Base-by-base conservation (phyloP, 2,797 vertebrate species). In the Scomberomorus guttatus region DNA sequence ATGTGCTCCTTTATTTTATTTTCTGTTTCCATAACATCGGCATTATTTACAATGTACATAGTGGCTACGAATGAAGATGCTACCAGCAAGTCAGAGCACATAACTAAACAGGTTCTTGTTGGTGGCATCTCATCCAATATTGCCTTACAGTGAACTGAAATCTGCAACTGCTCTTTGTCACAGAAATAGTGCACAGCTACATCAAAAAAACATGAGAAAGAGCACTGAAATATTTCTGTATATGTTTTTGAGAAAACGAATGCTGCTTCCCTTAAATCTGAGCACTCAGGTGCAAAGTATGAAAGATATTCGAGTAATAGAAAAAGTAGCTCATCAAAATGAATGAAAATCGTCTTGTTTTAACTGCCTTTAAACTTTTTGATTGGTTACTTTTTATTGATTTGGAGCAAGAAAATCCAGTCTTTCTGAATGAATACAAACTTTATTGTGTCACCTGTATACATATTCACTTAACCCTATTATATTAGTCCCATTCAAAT, bases 21-120 rank as follows among this genome's bases (percentile, higher is more conserved):
- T 29, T 27, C 48, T 15, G 57, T n/a, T 59, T 79, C 44, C 37
- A 29, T 66, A 24, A 29, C 42, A 56, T 13, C 15, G 18, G 14
- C 44, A 10, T 32, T 66, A 72, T 72, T 76, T 77, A 82, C 27
- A 74, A n/a, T 76, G 42, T n/a, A 77, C 27, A 79, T 27, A 63
- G n/a, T 1, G 4, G 17, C 4, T 20, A 25, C 12, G 22, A 14
- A 51, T 22, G 24, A 24, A 22, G 24, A 39, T 2, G 32, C 34
- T 13, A n/a, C 13, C 22, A 29, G 20, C 75, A 50, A n/a, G 77
- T 80, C 60, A 25, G 42, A 39, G 46, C 75, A 72, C 4, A 18
- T 48, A 3, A 20, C 17, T 50, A 20, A 7, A 20, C 46, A 12
- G 22, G 84, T 77, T 77, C 17, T 24, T 61, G 52, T 12, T 72